phyloP scores from a whole-genome alignment of 2,797 vertebrate genomes.

The Paratrypauchen microcephalus region DNA sequence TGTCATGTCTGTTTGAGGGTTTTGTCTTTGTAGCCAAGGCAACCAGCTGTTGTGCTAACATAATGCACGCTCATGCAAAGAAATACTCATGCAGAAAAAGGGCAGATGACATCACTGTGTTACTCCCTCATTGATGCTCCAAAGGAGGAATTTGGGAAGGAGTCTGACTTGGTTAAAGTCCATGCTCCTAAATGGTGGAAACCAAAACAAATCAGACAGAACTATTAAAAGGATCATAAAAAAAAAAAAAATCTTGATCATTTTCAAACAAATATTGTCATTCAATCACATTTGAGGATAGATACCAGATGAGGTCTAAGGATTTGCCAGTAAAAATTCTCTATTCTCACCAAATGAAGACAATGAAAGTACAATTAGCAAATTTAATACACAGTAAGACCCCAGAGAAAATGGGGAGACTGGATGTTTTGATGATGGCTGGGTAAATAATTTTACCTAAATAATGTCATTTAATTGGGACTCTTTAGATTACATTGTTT shows the following conservation, averaged over 20 bases:
- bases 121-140: slow-evolving; percentile 36
- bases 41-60: slow-evolving; percentile 72
- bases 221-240: no score
- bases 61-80: slow-evolving; percentile 12
- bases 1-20: slow-evolving; percentile 60
- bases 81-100: slow-evolving; percentile 28
- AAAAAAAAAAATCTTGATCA: no score
- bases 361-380: not conserved
- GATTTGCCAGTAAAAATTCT: not conserved
- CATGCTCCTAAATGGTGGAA: no score
- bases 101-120: slow-evolving; percentile 60
- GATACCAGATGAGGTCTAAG: not conserved
- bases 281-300: not conserved
- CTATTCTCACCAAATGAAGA: no score
- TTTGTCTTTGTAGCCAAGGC: slow-evolving; percentile 71
- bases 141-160: slow-evolving; percentile 44
- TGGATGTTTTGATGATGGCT: not conserved
- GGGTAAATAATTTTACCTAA: not conserved
- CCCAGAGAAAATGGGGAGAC: not conserved
- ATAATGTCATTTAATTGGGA: not conserved
- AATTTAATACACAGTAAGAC: not conserved
- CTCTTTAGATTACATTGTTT: no score
- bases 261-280: no score
- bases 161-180: slow-evolving; percentile 6
- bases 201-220: not conserved